Conservation (phyloP, 2,797 vertebrate species). For the Neosalanx taihuensis region DNA sequence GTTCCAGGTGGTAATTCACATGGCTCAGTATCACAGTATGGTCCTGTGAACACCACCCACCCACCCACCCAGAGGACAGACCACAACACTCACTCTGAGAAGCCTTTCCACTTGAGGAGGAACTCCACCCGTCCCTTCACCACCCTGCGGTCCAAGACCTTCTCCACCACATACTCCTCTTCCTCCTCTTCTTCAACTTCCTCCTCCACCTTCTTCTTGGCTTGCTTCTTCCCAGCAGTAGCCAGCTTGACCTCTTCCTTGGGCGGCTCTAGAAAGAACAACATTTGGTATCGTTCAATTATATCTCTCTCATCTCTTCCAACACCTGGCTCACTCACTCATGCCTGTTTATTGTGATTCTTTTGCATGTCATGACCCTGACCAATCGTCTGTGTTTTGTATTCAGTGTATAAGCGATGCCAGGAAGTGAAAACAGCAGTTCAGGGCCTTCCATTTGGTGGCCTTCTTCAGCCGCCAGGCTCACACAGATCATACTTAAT, state of each 20-base stretch:
- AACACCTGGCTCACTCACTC: too few species aligned
- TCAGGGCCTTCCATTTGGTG: too few species aligned
- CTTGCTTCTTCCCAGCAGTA: conserved; percentile 86
- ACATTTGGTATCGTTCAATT: not conserved
- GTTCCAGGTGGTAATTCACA: too few species aligned
- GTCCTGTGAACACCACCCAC: too few species aligned
- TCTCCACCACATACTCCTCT: conserved; percentile 97
- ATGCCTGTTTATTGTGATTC: too few species aligned
- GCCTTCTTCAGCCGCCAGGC: too few species aligned
- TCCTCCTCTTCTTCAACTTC: conserved; percentile 90
- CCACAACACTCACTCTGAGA: conserved; percentile 84
- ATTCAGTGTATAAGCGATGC: not conserved
- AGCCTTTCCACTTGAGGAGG: conserved; percentile 96
- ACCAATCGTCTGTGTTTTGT: not conserved
- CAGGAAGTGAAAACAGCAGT: too few species aligned
- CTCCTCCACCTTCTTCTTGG: conserved; percentile 92
- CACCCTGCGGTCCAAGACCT: conserved; percentile 89
- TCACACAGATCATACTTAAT: too few species aligned
- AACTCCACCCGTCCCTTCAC: conserved; percentile 93
- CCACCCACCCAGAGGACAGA: too few species aligned
- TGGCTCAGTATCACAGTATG: too few species aligned
- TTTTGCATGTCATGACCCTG: not conserved
- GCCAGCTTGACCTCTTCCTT: conserved; percentile 83
- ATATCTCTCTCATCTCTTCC: not conserved
- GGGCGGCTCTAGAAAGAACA: conserved; percentile 49